These are phyloP conservation scores for Lymantria monacha DNA, from an alignment of 2,888 invertebrate genomes.

Conservation along the genomic window DNA sequence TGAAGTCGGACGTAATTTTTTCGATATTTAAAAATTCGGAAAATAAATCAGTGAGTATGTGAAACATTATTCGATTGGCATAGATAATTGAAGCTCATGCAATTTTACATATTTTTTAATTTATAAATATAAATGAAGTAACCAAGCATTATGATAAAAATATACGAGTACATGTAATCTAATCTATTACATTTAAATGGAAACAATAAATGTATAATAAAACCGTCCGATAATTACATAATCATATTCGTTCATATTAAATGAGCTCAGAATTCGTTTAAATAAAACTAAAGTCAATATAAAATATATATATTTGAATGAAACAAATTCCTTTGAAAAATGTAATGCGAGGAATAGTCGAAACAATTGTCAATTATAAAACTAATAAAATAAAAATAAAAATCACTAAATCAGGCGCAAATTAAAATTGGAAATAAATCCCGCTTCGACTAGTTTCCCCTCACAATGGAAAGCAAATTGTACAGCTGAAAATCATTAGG, in stretches of 20 bases:
- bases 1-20: constrained; percentile 47
- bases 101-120: constrained; percentile 44
- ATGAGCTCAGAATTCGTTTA: constrained; percentile 47
- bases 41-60: constrained; percentile 30
- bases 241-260: constrained; percentile 37
- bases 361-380: constrained; percentile 38
- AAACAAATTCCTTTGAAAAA: constrained; percentile 25
- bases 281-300: constrained; percentile 12
- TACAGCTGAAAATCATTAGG: constrained; percentile 73
- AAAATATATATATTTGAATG: constrained; percentile 25
- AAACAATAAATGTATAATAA: constrained; percentile 82
- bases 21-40: constrained; percentile 29
- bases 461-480: constrained; percentile 53
- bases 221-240: constrained; percentile 54
- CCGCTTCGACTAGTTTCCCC: constrained; percentile 69
- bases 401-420: constrained; percentile 60
- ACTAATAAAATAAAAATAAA: constrained; percentile 44
- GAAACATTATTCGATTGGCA: constrained; percentile 15
- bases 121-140: constrained; percentile 53
- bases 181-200: constrained; percentile 51
- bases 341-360: constrained; percentile 47
- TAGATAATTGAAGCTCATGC: constrained; percentile 61
- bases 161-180: constrained; percentile 52
- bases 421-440: constrained; percentile 45
- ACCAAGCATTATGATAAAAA: constrained; percentile 33